A percentile compares a stretch with the other conserved stretches of the same genome.
Evolutionary conservation across 2,113 vertebrate species (phyloP).

Genomic region (Syngnathoides biaculeatus): DNA sequence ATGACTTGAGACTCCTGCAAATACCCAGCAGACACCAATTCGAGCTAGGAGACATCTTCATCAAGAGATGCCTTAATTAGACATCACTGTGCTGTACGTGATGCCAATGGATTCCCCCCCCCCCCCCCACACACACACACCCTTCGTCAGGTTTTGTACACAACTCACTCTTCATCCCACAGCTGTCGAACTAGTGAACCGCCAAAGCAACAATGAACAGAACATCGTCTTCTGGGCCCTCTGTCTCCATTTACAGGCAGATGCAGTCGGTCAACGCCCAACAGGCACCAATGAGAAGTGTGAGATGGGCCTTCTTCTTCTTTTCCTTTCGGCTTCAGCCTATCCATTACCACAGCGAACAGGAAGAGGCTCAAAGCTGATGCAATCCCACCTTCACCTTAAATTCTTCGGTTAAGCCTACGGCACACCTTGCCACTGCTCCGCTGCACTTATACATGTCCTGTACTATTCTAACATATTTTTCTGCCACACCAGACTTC

Average conservation of each 20-base stretch:
- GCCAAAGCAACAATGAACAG: constrained; percentile 8
- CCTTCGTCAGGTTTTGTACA: neutral
- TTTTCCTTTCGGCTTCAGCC: too few species aligned
- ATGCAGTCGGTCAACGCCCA: neutral
- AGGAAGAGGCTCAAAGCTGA: too few species aligned
- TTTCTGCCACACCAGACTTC: too few species aligned
- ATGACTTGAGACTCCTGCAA: constrained; percentile 18
- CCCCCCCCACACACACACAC: neutral
- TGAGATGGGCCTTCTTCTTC: too few species aligned
- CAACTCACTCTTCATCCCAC: neutral
- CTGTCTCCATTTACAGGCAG: constrained; percentile 1
- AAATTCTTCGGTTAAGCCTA: too few species aligned
- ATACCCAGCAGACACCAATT: constrained; percentile 23
- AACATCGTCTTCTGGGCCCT: neutral
- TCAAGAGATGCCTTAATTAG: neutral
- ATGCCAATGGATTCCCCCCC: neutral
- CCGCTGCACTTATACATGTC: too few species aligned
- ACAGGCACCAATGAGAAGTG: neutral
- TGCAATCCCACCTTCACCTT: too few species aligned
- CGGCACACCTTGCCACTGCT: too few species aligned
- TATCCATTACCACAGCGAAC: too few species aligned
- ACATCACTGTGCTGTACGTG: neutral
- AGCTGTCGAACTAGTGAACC: constrained; percentile 2
- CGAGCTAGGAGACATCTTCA: constrained; percentile 7
- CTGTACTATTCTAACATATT: too few species aligned